phyloP scores from a whole-genome alignment of 2,113 vertebrate species.

The Aythya baeri region DNA sequence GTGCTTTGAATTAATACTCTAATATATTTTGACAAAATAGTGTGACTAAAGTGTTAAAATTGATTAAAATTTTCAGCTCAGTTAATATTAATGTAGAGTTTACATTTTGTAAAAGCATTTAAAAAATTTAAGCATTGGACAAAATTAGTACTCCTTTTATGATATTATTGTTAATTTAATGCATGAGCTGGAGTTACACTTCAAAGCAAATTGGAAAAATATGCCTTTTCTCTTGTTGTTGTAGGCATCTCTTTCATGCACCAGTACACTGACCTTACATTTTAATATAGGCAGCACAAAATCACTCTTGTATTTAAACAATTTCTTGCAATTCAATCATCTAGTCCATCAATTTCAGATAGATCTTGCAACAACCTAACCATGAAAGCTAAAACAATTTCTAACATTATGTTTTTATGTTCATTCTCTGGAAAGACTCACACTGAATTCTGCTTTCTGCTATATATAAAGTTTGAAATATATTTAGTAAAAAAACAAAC shows the following conservation, averaged over 20 bases:
- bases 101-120: conserved; percentile 58
- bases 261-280: conserved; percentile 63
- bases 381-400: conserved; percentile 41
- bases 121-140: conserved; percentile 33
- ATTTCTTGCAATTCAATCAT: conserved; percentile 63
- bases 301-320: conserved; percentile 37
- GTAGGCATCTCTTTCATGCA: conserved; percentile 57
- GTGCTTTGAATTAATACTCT: not conserved
- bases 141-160: conserved; percentile 76
- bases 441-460: not conserved
- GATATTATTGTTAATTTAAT: conserved; percentile 84
- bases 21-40: not conserved
- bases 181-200: conserved; percentile 82
- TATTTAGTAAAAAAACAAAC: conserved; percentile 33
- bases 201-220: conserved; percentile 79
- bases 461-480: not conserved
- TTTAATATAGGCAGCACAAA: conserved; percentile 63
- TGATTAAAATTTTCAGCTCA: not conserved
- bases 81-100: not conserved
- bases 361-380: conserved; percentile 49
- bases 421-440: conserved; percentile 35
- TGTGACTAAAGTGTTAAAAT: not conserved
- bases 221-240: conserved; percentile 57
- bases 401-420: conserved; percentile 38
- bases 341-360: conserved; percentile 60